Conservation (phyloP, 2,113 vertebrate species). For the Rhinoptilus africanus region DNA sequence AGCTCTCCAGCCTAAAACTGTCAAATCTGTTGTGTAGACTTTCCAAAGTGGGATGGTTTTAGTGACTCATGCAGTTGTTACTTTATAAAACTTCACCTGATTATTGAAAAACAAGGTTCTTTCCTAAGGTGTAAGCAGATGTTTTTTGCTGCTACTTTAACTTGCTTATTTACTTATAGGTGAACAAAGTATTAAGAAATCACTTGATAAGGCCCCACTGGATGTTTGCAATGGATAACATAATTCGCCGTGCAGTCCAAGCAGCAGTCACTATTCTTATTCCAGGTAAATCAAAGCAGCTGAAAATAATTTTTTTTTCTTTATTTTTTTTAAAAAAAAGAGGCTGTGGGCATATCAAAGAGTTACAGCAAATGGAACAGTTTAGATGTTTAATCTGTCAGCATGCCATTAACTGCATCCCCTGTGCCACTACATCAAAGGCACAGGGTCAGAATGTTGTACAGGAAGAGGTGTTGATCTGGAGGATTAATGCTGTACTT, state of each 20-base stretch:
- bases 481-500: neutral
- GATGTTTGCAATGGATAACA: slow-evolving; percentile 98
- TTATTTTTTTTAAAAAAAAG: neutral
- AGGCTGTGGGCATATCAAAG: neutral
- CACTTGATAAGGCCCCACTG: slow-evolving; percentile 93
- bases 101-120: neutral
- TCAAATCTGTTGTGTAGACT: neutral
- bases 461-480: neutral
- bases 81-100: neutral
- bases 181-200: slow-evolving; percentile 91
- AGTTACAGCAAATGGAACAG: neutral
- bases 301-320: neutral
- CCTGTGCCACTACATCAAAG: neutral
- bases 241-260: slow-evolving; percentile 91
- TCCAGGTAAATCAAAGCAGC: slow-evolving; percentile 79
- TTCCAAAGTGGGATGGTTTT: neutral
- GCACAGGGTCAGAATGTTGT: neutral
- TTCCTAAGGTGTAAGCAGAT: neutral
- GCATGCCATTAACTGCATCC: neutral
- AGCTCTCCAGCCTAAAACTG: neutral
- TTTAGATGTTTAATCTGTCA: neutral
- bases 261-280: slow-evolving; percentile 91
- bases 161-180: slow-evolving; percentile 69
- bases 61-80: neutral
- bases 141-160: neutral